Base-by-base conservation (phyloP, 2,113 vertebrate genomes). In the Gopherus flavomarginatus region DNA sequence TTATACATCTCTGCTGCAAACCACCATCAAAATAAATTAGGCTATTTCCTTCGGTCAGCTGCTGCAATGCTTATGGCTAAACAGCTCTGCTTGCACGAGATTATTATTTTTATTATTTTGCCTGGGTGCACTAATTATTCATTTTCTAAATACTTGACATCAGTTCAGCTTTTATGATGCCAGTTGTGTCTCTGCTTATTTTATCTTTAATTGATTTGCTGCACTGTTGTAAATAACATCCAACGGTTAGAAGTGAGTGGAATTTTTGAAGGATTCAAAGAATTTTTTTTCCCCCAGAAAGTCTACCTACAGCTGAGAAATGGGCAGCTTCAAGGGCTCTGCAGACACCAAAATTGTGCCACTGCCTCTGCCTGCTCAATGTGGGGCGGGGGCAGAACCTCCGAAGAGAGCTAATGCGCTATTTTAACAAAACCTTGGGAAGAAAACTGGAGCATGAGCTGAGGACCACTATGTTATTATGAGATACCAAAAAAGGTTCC, bases 141-240 rank as follows among this genome's bases (percentile, higher is more conserved):
- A 77, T 72, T 94, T 42, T 52, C 12, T 3, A 57, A 90, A 82
- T 19, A 81, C 90, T 38, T 89, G 24, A 90, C 42, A 77, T 86
- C 49, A 5, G 11, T 57, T 83, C 90, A 90, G 86, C 49, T 95
- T 92, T 95, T 72, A 57, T 13, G 85, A 42, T 35, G 77, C 88
- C 93, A 97, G 88, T 78, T 89, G 77, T 80, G 65, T 21, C 42
- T 88, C 86, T 81, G 56, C 29, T 80, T 72, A 52, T 88, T 93
- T 86, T 81, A 83, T 78, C n/a, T 12, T 78, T 81, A 83, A 84
- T 81, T 90, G 77, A 49, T 69, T 75, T 81, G 86, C 94, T 94
- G 75, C 62, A 9, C 16, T 54, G 83, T 87, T 65, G 84, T 11
- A 86, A 80, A 54, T 3, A 56, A 87, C 65, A 38, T 52, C 42